These are phyloP conservation scores for Linnaemya vulpina DNA, from an alignment of 2,888 invertebrate species.

Conservation along the genomic window DNA sequence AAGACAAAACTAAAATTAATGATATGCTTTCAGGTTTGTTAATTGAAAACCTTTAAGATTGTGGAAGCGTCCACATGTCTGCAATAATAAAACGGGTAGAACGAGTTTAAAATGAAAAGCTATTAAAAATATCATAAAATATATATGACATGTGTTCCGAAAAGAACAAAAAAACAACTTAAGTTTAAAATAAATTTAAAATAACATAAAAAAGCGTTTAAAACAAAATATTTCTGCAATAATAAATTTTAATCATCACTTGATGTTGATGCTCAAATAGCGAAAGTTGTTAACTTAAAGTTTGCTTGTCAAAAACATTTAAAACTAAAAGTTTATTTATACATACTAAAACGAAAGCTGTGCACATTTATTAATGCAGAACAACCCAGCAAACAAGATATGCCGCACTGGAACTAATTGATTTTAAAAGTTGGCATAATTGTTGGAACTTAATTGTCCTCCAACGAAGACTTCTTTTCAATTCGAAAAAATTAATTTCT, in stretches of 20 bases:
- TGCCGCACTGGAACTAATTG: too few relatives aligned
- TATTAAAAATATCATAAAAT: neutral
- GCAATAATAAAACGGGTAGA: neutral
- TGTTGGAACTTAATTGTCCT: too few relatives aligned
- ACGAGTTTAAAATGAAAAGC: conserved; percentile 11
- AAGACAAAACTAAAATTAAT: conserved; percentile 3
- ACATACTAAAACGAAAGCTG: too few relatives aligned
- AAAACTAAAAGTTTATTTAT: too few relatives aligned
- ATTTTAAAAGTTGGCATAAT: too few relatives aligned
- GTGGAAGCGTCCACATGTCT: conserved; percentile 1
- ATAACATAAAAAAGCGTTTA: neutral
- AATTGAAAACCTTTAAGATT: neutral
- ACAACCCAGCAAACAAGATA: too few relatives aligned
- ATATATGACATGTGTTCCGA: neutral
- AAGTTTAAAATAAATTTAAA: neutral
- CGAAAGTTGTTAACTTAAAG: neutral
- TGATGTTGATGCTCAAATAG: neutral
- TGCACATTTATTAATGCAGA: too few relatives aligned
- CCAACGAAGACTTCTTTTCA: too few relatives aligned
- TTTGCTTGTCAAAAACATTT: too few relatives aligned
- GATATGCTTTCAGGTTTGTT: conserved; percentile 18
- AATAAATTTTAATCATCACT: neutral
- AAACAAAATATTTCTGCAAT: neutral
- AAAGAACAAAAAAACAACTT: neutral
- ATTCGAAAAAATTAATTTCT: too few relatives aligned